Evolutionary conservation across 2,113 vertebrate genomes (phyloP), one percentile per base, ranked within the genome.

Genomic region (Eurystomus gularis): DNA sequence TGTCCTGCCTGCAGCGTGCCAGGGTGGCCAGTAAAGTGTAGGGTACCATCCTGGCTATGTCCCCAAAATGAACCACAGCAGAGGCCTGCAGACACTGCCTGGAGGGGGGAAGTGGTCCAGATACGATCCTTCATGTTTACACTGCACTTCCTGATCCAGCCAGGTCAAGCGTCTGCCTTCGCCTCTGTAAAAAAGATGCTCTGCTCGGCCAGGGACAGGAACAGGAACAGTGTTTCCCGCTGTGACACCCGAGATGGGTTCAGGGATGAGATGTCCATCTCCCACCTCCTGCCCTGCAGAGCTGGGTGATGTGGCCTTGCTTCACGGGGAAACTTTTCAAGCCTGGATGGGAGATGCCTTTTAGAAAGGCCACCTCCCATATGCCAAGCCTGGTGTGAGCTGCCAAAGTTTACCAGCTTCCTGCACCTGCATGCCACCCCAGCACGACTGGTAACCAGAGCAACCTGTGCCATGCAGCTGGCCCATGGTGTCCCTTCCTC

Each of bases 11-110:
- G 2, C 16, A 39, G 71, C 0, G 0, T 18, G 35, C 57, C 93
- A 61, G 44, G 35, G 24, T 0, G 0, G 29, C 57, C 0, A 0
- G 52, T 42, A 76, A 72, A 80, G 52, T 58, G 37, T 7, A 33
- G 1, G 42, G 28, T 60, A n/a, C 55, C 57, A 39, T 37, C 52
- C 79, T 51, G 79, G 85, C 85, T 79, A 14, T 2, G 1, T 61
- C 89, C 83, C 76, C 20, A 35, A 66, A 81, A 33, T 23, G 46
- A 84, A 65, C 35, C 0, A 4, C 18, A 54, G 77, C 60, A 89
- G 61, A 82, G 70, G 26, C 55, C 65, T 10, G 33, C 70, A 52
- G 81, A 42, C 0, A 2, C 49, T 44, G 82, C 86, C 58, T 6
- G 37, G 35, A 24, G 40, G 64, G 70, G 28, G 61, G 60, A 85